Evolutionary conservation across 2,888 invertebrate genomes (phyloP), one percentile per base, ranked within the genome.

Genomic region (Monoplex corrugatus): DNA sequence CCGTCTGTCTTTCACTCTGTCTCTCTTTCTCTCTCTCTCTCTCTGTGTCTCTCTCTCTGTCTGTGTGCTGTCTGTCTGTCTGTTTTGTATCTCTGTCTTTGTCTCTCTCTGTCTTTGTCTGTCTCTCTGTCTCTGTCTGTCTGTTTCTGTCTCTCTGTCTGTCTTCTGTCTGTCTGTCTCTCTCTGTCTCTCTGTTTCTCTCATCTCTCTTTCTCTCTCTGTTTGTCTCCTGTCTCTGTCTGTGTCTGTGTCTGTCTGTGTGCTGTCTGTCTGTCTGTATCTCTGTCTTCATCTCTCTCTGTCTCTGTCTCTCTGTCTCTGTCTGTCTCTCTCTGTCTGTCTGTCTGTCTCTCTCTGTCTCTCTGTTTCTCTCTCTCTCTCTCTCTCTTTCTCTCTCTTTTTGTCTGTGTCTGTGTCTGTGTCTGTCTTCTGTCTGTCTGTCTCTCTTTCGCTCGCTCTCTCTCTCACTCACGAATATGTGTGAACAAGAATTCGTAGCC

Each of bases 261-360:
- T 23, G 13, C 8, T 28, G 13, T 75, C 3, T 75, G 10, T 32
- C 72, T 35, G 3, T 19, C 2, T 40, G 2, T 40, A 19, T 40
- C 23, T 40, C 40, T 40, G 13, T 40, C 78, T 40, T 78, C 40
- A 40, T 40, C 78, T 78, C 23, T 19, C 23, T 40, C 78, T 78
- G 16, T 78, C 32, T 78, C 38, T 78, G 10, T 75, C 35, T 35
- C 75, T 35, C 75, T 35, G 35, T 35, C 75, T 35, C 75, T 35
- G 35, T 35, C 75, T 75, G 35, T 75, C 35, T 75, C 75, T 35
- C 75, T 35, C 75, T 75, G 8, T 35, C 32, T 35, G 10, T 35
- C 35, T 75, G 10, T 35, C 75, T 75, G 35, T 35, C 35, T 75
- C 75, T 75, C 75, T 75, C 75, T 75, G 35, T 75, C 75, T 75